phyloP scores from a whole-genome alignment of 2,797 vertebrate genomes.

The Myripristis jacobus region DNA sequence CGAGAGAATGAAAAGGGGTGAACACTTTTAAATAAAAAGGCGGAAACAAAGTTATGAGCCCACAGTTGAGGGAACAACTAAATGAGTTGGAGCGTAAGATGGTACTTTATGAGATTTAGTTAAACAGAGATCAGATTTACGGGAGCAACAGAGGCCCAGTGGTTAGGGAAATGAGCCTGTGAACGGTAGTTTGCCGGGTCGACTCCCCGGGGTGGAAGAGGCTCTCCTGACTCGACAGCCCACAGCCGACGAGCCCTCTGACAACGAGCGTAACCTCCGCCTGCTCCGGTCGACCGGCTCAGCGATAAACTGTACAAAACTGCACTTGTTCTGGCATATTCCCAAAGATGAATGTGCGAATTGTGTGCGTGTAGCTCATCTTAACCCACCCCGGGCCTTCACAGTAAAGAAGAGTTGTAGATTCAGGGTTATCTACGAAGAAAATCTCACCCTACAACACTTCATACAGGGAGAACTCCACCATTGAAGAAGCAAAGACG shows the following conservation, averaged over 20 bases:
- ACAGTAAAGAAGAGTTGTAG: too few species aligned
- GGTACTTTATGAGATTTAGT: neutral
- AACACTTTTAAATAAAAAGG: neutral
- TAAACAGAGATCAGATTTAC: neutral
- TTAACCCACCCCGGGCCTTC: too few species aligned
- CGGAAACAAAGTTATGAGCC: too few species aligned
- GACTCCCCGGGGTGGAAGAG: slow-evolving; percentile 31
- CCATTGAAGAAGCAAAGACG: too few species aligned
- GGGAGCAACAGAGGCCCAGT: slow-evolving; percentile 28
- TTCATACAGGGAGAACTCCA: too few species aligned
- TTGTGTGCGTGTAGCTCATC: too few species aligned
- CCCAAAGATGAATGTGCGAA: too few species aligned
- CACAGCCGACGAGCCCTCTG: slow-evolving; percentile 32
- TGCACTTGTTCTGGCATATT: too few species aligned
- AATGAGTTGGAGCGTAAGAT: slow-evolving; percentile 16
- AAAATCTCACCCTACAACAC: too few species aligned
- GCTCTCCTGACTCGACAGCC: slow-evolving; percentile 46
- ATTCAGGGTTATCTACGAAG: too few species aligned
- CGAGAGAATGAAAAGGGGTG: neutral
- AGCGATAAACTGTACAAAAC: too few species aligned
- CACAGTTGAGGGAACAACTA: neutral
- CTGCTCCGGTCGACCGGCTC: slow-evolving; percentile 28
- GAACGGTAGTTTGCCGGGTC: slow-evolving; percentile 49
- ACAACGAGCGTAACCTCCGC: slow-evolving; percentile 38
- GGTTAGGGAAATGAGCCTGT: slow-evolving; percentile 43